These are phyloP conservation scores for Drosophila pectinifera DNA, from an alignment of 1,140 invertebrate species.

Conservation along the genomic window DNA sequence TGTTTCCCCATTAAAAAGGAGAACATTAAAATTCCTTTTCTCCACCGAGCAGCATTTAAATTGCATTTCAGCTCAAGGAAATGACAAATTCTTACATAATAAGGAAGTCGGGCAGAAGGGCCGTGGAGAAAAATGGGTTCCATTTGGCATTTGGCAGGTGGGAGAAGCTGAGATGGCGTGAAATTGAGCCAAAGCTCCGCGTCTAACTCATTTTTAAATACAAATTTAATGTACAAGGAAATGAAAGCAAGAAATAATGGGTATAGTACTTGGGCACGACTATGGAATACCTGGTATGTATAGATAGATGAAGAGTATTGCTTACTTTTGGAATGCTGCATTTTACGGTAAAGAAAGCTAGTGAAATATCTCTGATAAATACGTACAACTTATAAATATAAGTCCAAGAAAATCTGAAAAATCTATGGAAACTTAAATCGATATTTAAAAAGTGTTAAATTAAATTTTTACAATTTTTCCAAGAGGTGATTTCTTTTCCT, in stretches of 20 bases:
- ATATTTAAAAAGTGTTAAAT: no score
- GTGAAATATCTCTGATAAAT: no score
- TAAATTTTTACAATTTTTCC: no score
- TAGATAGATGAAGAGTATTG: no score
- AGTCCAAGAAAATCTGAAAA: no score
- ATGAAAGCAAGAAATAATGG: conserved; percentile 53
- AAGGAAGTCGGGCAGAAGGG: conserved; percentile 45
- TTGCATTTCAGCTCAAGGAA: conserved; percentile 72
- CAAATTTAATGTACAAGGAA: conserved; percentile 75
- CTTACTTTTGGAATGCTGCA: neutral
- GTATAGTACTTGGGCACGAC: neutral
- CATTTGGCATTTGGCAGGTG: conserved; percentile 67
- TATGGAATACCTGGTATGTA: neutral
- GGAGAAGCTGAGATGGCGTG: conserved; percentile 65
- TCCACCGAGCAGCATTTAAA: conserved; percentile 49
- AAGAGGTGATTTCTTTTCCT: no score
- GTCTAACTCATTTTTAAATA: conserved; percentile 82
- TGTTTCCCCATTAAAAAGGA: conserved; percentile 57
- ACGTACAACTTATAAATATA: no score
- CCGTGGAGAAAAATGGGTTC: conserved; percentile 65
- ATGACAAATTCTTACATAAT: conserved; percentile 80
- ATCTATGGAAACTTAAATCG: no score
- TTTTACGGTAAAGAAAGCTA: neutral
- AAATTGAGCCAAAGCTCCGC: conserved; percentile 68
- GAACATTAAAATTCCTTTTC: conserved; percentile 72